Conservation (phyloP, 2,888 invertebrate genomes). For the Sisyra nigra region DNA sequence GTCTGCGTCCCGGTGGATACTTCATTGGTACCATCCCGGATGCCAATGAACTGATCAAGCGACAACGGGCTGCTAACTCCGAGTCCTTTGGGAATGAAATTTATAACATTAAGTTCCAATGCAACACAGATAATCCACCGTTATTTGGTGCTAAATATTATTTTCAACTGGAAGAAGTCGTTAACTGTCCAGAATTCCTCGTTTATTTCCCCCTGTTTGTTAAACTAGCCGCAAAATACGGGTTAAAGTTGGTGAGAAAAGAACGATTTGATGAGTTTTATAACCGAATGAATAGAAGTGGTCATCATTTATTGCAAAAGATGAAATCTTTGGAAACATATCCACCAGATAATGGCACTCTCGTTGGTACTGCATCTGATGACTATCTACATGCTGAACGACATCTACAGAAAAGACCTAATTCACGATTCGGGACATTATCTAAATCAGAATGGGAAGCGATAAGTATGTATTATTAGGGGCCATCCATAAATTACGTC, state of each 20-base stretch:
- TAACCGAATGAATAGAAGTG: constrained; percentile 40
- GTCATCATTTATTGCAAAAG: constrained; percentile 44
- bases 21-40: constrained; percentile 96
- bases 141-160: constrained; percentile 93
- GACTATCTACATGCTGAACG: constrained; percentile 62
- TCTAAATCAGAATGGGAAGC: constrained; percentile 89
- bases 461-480: constrained; percentile 47
- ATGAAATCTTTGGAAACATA: constrained; percentile 74
- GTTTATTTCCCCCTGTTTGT: constrained; percentile 80
- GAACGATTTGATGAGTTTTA: constrained; percentile 70
- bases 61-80: constrained; percentile 39
- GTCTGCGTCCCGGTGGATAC: constrained; percentile 75
- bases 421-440: constrained; percentile 49
- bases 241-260: constrained; percentile 48
- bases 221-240: constrained; percentile 55
- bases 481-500: too few relatives aligned
- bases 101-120: constrained; percentile 54
- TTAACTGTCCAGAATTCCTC: constrained; percentile 96
- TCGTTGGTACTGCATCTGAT: constrained; percentile 38
- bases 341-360: constrained; percentile 40
- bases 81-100: constrained; percentile 64
- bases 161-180: constrained; percentile 90
- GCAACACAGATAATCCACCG: constrained; percentile 50
- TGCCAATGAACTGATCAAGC: constrained; percentile 76
- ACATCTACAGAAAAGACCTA: constrained; percentile 30